Base-by-base conservation (phyloP, 2,113 vertebrate genomes). In the Accipiter cooperii region DNA sequence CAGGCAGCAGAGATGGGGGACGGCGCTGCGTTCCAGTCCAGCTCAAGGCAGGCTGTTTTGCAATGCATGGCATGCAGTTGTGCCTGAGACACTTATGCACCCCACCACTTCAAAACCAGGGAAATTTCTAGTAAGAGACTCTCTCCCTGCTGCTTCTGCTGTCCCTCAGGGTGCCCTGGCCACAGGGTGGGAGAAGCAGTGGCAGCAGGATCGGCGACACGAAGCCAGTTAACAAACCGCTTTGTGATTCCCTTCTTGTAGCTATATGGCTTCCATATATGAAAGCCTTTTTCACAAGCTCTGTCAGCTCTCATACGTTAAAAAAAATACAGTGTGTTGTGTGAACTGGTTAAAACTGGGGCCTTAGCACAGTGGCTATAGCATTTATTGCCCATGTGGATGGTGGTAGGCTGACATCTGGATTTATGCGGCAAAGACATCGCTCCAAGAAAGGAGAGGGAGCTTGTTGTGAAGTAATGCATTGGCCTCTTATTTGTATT, bases 301-400 rank as follows among this genome's bases (percentile, higher is more conserved):
- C 1, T 68, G 0, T 63, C 51, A 80, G 13, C 47, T 73, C 38
- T 86, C 47, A 46, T 47, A 26, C 34, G 17, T 58, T 55, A 28
- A 46, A 71, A 83, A 61, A 28, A 40, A 36, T 9, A 24, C 12
- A 13, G 6, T 10, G 12, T 55, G 44, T 68, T 51, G 17, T 42
- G 15, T 52, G 33, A 92, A 26, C 22, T 73, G 14, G 22, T 87
- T 73, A 24, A 69, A 92, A 73, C 9, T 6, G 22, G 13, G 70
- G 15, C 47, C 12, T 82, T 88, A 25, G 9, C 33, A 42, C 51
- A 60, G 34, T 31, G 46, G 28, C 79, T 61, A 10, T 26, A 76
- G 49, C 16, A 29, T 2, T 0, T 33, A 12, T 83, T 51, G n/a
- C n/a, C 28, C 19, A 16, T 1, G 0, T 38, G 77, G 58, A 17